These are phyloP conservation scores for Idaea aversata DNA, from an alignment of 2,888 invertebrate genomes.

Conservation along the genomic window DNA sequence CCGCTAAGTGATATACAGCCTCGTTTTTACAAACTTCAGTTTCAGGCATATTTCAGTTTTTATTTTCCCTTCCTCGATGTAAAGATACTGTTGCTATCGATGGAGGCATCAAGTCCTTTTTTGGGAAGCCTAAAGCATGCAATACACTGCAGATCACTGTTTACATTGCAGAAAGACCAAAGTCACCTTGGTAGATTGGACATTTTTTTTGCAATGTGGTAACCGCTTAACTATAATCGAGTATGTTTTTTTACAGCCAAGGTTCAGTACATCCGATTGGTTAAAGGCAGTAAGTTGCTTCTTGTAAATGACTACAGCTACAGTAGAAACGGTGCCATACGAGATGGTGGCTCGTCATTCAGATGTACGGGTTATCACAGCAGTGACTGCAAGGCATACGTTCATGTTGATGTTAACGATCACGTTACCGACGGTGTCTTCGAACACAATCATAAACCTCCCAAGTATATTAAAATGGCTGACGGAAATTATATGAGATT, in stretches of 20 bases:
- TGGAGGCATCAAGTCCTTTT: too few relatives aligned
- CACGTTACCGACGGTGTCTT: slow-evolving; percentile 4
- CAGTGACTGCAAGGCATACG: slow-evolving; percentile 11
- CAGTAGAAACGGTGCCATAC: neutral
- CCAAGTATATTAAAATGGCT: slow-evolving; percentile 5
- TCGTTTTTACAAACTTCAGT: too few relatives aligned
- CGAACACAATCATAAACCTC: slow-evolving; percentile 11
- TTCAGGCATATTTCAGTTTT: too few relatives aligned
- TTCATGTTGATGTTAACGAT: neutral
- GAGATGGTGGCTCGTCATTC: slow-evolving; percentile 1
- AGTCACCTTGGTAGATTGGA: too few relatives aligned
- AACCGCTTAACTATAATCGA: too few relatives aligned
- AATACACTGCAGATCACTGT: too few relatives aligned
- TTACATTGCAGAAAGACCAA: too few relatives aligned
- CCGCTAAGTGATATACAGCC: too few relatives aligned
- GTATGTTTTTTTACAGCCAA: neutral
- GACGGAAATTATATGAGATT: slow-evolving; percentile 9
- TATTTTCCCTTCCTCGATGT: too few relatives aligned
- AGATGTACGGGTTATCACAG: slow-evolving; percentile 7
- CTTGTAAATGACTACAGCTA: neutral
- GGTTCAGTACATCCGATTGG: neutral
- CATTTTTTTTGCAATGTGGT: too few relatives aligned
- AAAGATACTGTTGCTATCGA: too few relatives aligned
- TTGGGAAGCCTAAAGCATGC: too few relatives aligned
- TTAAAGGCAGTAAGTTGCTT: neutral